Evolutionary conservation across 2,888 invertebrate species (phyloP).

Genomic region (Heliconius charithonia): DNA sequence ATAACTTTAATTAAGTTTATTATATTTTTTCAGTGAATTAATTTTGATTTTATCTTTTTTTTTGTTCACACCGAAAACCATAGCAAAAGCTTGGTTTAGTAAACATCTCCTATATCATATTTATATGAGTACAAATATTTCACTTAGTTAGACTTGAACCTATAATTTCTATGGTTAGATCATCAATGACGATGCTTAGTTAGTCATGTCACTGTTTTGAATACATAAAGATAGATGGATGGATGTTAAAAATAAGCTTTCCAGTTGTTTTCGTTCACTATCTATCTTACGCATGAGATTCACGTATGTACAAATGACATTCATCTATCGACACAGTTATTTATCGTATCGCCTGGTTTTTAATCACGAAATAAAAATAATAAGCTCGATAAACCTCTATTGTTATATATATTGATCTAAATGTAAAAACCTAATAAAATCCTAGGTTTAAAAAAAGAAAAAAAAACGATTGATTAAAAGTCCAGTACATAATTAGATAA

Average conservation of each 20-base stretch:
- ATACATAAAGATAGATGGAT: neutral
- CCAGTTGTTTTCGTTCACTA: constrained; percentile 20
- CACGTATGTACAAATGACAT: neutral
- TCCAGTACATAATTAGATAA: too few relatives aligned
- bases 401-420: neutral
- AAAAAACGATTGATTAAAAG: too few relatives aligned
- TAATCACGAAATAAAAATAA: neutral
- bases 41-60: too few relatives aligned
- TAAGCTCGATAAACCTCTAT: constrained; percentile 3
- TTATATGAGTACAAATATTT: too few relatives aligned
- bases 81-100: too few relatives aligned
- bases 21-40: too few relatives aligned
- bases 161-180: neutral
- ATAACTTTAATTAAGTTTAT: too few relatives aligned
- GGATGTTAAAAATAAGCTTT: constrained; percentile 12
- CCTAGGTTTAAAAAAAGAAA: too few relatives aligned
- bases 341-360: neutral
- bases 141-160: neutral
- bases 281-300: constrained; percentile 12
- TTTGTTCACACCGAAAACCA: too few relatives aligned
- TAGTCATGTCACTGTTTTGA: constrained; percentile 20
- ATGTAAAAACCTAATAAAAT: neutral
- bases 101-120: too few relatives aligned
- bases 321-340: constrained; percentile 7
- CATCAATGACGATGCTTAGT: neutral